phyloP scores from a whole-genome alignment of 2,888 invertebrate species.

The Oxytorus armatus region DNA sequence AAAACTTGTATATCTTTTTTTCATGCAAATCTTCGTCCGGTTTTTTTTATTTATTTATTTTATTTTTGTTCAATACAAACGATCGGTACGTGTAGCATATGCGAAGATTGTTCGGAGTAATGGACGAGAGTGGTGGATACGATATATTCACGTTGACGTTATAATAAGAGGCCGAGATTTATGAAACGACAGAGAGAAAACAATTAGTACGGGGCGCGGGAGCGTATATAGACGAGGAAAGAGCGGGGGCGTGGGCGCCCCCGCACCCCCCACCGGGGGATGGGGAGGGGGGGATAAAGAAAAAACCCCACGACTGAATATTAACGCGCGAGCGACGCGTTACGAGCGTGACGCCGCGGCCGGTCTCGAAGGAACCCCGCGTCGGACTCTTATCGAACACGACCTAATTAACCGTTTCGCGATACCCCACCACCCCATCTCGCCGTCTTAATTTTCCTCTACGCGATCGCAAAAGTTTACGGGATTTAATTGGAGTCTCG shows the following conservation, averaged over 20 bases:
- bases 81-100: too few relatives aligned
- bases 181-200: slow-evolving; percentile 66
- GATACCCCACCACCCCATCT: background rate
- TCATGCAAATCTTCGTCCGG: too few relatives aligned
- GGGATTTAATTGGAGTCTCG: too few relatives aligned
- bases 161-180: slow-evolving; percentile 66
- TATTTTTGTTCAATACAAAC: too few relatives aligned
- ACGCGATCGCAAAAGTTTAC: slow-evolving; percentile 6
- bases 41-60: too few relatives aligned
- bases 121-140: too few relatives aligned
- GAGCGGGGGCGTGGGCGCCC: too few relatives aligned
- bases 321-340: slow-evolving; percentile 49
- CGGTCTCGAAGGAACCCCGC: slow-evolving; percentile 25
- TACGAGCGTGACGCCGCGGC: slow-evolving; percentile 60
- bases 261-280: too few relatives aligned
- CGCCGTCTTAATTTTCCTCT: slow-evolving; percentile 29
- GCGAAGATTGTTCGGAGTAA: too few relatives aligned
- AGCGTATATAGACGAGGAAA: slow-evolving; percentile 21
- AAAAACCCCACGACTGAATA: slow-evolving; percentile 24
- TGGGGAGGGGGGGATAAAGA: slow-evolving; percentile 1
- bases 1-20: too few relatives aligned
- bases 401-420: slow-evolving; percentile 60
- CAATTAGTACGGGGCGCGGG: slow-evolving; percentile 51
- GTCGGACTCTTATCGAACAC: slow-evolving; percentile 61
- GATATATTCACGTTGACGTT: slow-evolving; percentile 63